These are phyloP conservation scores for Ischnura elegans DNA, from an alignment of 2,888 invertebrate species.

Conservation along the genomic window DNA sequence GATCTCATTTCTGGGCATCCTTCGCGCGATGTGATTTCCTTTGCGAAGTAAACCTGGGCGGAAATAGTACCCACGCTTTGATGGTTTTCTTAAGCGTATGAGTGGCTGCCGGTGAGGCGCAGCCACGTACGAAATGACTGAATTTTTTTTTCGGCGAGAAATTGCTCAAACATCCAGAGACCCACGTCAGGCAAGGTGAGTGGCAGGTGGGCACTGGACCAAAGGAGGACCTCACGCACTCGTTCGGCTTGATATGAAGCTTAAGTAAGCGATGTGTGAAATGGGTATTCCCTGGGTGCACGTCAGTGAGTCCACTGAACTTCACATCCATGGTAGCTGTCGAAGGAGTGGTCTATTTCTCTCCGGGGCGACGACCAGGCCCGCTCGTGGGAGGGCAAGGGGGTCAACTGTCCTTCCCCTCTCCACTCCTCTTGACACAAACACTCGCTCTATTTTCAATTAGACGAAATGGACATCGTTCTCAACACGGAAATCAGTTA, in stretches of 20 bases:
- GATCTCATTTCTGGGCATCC: background rate
- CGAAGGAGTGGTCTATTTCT: background rate
- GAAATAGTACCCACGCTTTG: background rate
- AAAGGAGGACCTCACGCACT: background rate
- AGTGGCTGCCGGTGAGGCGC: background rate
- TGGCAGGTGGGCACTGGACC: conserved; percentile 5
- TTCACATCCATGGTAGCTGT: background rate
- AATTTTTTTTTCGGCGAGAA: background rate
- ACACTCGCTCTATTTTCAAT: background rate
- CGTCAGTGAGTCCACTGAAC: conserved; percentile 1
- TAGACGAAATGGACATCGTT: background rate
- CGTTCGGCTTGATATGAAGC: background rate
- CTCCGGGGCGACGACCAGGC: background rate
- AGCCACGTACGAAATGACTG: background rate
- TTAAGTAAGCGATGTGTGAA: background rate
- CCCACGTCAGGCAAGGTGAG: background rate
- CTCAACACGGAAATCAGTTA: background rate
- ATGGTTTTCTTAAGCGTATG: background rate
- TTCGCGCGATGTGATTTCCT: background rate
- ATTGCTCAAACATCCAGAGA: background rate
- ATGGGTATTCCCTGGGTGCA: background rate
- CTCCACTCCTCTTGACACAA: background rate
- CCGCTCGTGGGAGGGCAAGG: background rate
- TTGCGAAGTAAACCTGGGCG: background rate
- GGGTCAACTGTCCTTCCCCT: background rate